Conservation (phyloP, 1,140 invertebrate genomes). For the Stegodyphus mimosarum region DNA sequence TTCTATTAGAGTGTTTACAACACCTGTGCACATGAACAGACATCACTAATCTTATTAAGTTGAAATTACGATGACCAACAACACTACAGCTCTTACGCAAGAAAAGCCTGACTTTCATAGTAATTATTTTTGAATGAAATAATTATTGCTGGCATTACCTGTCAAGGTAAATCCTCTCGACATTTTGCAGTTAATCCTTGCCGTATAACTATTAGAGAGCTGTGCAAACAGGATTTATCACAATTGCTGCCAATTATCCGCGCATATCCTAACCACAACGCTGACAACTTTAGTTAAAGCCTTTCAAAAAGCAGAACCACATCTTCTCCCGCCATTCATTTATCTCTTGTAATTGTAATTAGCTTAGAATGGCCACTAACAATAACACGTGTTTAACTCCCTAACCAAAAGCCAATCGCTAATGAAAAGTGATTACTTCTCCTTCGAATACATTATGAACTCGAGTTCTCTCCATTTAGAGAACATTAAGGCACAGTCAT, state of each 20-base stretch:
- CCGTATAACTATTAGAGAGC: no score
- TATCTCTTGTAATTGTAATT: slow-evolving; percentile 52
- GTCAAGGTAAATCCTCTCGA: no score
- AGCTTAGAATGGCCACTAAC: slow-evolving; percentile 40
- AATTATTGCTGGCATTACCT: no score
- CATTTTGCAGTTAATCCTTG: no score
- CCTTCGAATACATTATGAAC: slow-evolving; percentile 1
- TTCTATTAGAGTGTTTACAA: no score
- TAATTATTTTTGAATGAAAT: no score
- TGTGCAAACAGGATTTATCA: background rate
- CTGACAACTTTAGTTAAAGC: slow-evolving; percentile 4
- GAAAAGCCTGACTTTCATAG: no score
- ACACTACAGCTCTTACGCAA: no score
- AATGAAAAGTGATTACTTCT: slow-evolving; percentile 58
- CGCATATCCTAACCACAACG: background rate
- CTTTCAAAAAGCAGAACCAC: slow-evolving; percentile 6
- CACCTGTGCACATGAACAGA: no score
- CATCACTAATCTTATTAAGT: no score
- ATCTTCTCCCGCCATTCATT: slow-evolving; percentile 46
- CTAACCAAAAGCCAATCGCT: slow-evolving; percentile 44
- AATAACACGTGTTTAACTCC: slow-evolving; percentile 55
- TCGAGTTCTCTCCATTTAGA: background rate
- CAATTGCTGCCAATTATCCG: background rate
- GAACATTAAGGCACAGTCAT: background rate
- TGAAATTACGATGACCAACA: no score